A percentile compares a stretch with the other conserved stretches of the same genome.
phyloP scores from a whole-genome alignment of 2,797 vertebrate species.

The Microhierax caerulescens region DNA sequence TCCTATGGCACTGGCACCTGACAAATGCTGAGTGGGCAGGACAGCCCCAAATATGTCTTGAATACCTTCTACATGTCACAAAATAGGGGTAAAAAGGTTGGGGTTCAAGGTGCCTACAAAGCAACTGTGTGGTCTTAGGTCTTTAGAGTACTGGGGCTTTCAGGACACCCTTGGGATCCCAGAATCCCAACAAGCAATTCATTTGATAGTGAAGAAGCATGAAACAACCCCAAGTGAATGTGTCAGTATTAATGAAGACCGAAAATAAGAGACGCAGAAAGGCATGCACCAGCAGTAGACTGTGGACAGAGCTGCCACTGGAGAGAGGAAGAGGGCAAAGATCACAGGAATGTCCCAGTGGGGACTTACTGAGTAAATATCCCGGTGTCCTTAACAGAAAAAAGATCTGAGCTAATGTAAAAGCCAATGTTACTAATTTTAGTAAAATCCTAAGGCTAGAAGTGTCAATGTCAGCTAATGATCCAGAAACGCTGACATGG shows the following conservation, averaged over 20 bases:
- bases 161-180: background rate
- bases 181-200: rapidly evolving
- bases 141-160: background rate
- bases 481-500: background rate
- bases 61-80: background rate
- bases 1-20: background rate
- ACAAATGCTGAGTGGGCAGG: background rate
- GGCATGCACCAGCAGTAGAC: rapidly evolving
- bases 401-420: background rate
- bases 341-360: background rate
- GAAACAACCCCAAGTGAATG: background rate
- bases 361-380: background rate
- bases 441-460: background rate
- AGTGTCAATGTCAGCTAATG: slow-evolving; percentile 12
- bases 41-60: background rate
- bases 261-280: background rate
- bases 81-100: background rate
- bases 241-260: background rate
- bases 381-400: background rate
- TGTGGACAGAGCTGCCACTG: background rate
- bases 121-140: rapidly evolving
- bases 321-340: background rate
- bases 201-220: background rate
- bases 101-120: background rate
- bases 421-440: background rate